These are phyloP conservation scores for Hyperoodon ampullatus DNA, from an alignment of 2,113 vertebrate species.

Conservation along the genomic window DNA sequence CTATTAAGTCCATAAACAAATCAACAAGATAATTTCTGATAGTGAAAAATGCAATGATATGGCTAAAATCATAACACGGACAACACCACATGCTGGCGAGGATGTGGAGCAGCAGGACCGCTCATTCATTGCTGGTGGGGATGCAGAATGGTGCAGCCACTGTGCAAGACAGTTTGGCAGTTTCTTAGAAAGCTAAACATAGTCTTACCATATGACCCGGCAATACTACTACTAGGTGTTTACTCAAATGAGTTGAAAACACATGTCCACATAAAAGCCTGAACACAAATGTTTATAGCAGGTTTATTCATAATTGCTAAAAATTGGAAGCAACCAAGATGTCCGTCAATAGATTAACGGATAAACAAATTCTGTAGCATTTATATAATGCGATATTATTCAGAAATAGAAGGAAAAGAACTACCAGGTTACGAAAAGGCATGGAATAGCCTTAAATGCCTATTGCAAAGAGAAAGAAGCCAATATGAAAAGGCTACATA, in stretches of 20 bases:
- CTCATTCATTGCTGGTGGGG: background rate
- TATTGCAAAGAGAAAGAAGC: background rate
- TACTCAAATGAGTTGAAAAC: background rate
- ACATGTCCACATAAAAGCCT: background rate
- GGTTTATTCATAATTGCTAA: background rate
- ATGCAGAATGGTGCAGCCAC: background rate
- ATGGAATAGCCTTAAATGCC: background rate
- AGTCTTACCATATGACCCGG: background rate
- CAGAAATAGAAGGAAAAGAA: background rate
- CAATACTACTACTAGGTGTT: background rate
- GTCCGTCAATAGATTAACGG: background rate
- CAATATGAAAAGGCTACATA: background rate
- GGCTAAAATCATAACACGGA: background rate
- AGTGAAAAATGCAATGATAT: background rate
- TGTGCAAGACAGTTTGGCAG: background rate
- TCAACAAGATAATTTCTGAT: background rate
- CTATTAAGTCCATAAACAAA: background rate
- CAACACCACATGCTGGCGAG: background rate
- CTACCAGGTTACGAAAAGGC: background rate
- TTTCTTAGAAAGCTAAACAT: background rate
- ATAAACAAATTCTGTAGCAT: background rate
- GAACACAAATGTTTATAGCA: background rate
- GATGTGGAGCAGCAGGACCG: background rate
- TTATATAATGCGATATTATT: background rate
- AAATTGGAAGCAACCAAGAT: background rate